Conservation (phyloP, 2,113 vertebrate genomes). For the Pituophis catenifer region DNA sequence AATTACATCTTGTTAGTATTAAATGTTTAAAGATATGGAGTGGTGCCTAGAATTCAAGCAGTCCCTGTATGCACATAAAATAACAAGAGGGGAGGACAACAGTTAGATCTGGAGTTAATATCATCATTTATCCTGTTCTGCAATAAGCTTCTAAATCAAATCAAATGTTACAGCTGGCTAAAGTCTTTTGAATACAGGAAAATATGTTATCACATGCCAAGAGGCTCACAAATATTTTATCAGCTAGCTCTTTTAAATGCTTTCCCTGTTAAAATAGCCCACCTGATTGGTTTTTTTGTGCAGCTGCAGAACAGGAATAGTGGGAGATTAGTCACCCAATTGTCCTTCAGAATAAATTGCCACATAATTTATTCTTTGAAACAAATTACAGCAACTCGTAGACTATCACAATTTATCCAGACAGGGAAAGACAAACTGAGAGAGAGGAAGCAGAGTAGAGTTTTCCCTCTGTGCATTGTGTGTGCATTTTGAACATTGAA, state of each 20-base stretch:
- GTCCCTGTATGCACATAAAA: slow-evolving; percentile 29
- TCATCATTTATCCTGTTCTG: slow-evolving; percentile 32
- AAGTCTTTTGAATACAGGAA: slow-evolving; percentile 25
- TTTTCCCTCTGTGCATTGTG: slow-evolving; percentile 10
- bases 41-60: slow-evolving; percentile 33
- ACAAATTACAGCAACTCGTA: slow-evolving; percentile 52
- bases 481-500: slow-evolving; percentile 4
- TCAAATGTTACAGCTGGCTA: slow-evolving; percentile 38
- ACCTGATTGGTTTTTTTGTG: slow-evolving; percentile 47
- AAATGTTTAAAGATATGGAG: slow-evolving; percentile 52
- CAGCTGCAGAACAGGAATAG: slow-evolving; percentile 32
- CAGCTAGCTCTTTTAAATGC: slow-evolving; percentile 53
- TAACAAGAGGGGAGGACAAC: slow-evolving; percentile 5
- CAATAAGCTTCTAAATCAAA: slow-evolving; percentile 46
- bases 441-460: not conserved
- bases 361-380: slow-evolving; percentile 52
- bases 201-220: slow-evolving; percentile 31
- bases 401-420: slow-evolving; percentile 45
- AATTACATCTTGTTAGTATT: slow-evolving; percentile 51
- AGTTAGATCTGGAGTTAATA: slow-evolving; percentile 40
- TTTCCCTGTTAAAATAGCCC: slow-evolving; percentile 58
- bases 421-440: slow-evolving; percentile 2
- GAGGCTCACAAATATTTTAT: slow-evolving; percentile 55
- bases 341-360: slow-evolving; percentile 45
- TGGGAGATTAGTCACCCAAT: slow-evolving; percentile 46